A percentile compares a stretch with the other conserved stretches of the same genome.
Evolutionary conservation across 2,888 invertebrate species (phyloP).

Genomic region (Coleophora flavipennella): DNA sequence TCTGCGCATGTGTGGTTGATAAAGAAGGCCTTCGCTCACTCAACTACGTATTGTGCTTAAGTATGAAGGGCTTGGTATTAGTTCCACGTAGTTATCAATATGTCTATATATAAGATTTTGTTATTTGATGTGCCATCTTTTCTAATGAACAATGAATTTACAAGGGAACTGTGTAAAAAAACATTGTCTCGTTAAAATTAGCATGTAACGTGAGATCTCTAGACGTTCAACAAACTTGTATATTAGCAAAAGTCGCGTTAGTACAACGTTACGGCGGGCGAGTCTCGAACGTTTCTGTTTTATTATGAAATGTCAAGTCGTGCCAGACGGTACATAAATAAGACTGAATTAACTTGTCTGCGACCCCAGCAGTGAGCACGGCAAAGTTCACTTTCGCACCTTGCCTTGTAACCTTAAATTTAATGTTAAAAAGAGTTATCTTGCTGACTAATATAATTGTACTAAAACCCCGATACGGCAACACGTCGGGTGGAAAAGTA

Average conservation of each 20-base stretch:
- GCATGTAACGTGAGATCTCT: constrained; percentile 30
- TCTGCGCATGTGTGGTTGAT: constrained; percentile 30
- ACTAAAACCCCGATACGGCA: constrained; percentile 5
- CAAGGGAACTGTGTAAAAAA: constrained; percentile 4
- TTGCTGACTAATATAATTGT: constrained; percentile 6
- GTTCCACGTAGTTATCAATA: background rate
- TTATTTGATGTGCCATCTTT: too few species aligned
- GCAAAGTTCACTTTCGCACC: constrained; percentile 46
- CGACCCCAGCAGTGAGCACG: constrained; percentile 47
- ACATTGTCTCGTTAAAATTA: too few species aligned
- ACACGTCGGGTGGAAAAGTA: too few species aligned
- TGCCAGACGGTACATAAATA: constrained; percentile 68
- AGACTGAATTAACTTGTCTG: constrained; percentile 66
- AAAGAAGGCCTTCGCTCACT: constrained; percentile 27
- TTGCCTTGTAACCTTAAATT: constrained; percentile 27
- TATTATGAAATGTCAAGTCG: constrained; percentile 64
- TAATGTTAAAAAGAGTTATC: background rate
- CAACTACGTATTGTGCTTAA: constrained; percentile 5
- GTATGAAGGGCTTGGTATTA: background rate
- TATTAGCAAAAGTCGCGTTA: constrained; percentile 28
- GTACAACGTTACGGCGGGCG: constrained; percentile 30
- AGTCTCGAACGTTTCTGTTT: constrained; percentile 44
- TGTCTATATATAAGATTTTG: background rate
- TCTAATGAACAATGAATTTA: too few species aligned
- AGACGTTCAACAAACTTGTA: constrained; percentile 56